Percentiles rank a stretch among this genome's conserved stretches.
Evolutionary conservation across 1,140 invertebrate species (phyloP).

Genomic region (Dendrolimus punctatus): DNA sequence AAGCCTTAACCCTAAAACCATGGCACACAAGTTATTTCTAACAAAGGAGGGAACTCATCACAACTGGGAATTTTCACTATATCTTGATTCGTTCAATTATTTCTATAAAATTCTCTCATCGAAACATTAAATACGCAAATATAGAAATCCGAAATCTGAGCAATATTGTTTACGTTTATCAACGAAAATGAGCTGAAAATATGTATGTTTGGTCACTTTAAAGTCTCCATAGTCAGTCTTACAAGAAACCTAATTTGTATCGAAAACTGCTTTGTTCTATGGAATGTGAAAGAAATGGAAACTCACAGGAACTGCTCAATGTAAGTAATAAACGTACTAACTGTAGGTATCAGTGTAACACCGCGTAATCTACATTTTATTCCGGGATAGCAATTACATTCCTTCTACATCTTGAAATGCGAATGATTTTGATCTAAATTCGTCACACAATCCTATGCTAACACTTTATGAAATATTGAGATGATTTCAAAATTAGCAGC

Average conservation of each 20-base stretch:
- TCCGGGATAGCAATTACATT: constrained; percentile 35
- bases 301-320: constrained; percentile 20
- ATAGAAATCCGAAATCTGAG: constrained; percentile 45
- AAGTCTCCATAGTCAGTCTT: constrained; percentile 61
- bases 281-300: constrained; percentile 49
- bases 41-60: constrained; percentile 62
- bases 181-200: constrained; percentile 32
- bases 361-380: constrained; percentile 19
- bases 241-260: constrained; percentile 54
- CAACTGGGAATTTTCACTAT: constrained; percentile 42
- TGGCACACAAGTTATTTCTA: constrained; percentile 65
- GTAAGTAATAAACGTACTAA: constrained; percentile 32
- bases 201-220: constrained; percentile 41
- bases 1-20: constrained; percentile 55
- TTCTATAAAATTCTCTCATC: constrained; percentile 22
- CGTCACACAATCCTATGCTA: constrained; percentile 39
- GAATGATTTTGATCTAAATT: constrained; percentile 29
- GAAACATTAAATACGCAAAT: constrained; percentile 19
- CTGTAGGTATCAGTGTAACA: constrained; percentile 9
- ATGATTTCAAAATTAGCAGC: constrained; percentile 46
- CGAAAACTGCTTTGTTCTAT: constrained; percentile 39
- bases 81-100: constrained; percentile 24
- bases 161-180: constrained; percentile 50
- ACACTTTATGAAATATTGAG: constrained; percentile 36
- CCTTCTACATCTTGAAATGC: constrained; percentile 20